Evolutionary conservation across 30 jellyfish, hydroid and myxozoan genomes (phyloP).

Genomic region (Hydra vulgaris): DNA sequence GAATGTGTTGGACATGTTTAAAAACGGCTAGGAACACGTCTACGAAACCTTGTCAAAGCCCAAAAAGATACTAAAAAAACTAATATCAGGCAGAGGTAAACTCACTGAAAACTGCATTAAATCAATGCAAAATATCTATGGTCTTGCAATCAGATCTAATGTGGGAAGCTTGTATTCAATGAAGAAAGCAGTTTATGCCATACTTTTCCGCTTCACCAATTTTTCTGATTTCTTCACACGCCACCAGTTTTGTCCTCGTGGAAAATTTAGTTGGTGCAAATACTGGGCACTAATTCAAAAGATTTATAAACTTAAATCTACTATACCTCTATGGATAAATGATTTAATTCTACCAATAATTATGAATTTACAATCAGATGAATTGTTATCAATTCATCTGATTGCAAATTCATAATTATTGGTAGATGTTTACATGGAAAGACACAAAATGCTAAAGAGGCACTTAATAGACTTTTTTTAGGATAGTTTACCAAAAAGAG

Average conservation of each 20-base stretch:
- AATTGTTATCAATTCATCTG: too few relatives aligned
- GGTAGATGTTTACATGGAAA: too few relatives aligned
- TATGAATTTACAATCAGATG: background rate
- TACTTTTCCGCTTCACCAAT: slow-evolving; percentile 6
- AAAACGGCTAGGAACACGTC: slow-evolving; percentile 13
- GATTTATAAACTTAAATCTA: background rate
- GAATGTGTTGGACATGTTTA: slow-evolving; percentile 11
- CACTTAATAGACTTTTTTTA: too few relatives aligned
- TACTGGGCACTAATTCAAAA: slow-evolving; percentile 17
- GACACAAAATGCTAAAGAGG: too few relatives aligned
- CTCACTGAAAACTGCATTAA: too few relatives aligned
- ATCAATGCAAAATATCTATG: too few relatives aligned
- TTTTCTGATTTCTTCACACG: background rate
- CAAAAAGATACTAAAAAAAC: background rate
- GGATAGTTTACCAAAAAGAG: too few relatives aligned
- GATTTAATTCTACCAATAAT: background rate
- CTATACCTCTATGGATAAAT: slow-evolving; percentile 7
- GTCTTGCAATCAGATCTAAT: too few relatives aligned
- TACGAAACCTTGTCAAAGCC: background rate
- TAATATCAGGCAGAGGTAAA: background rate
- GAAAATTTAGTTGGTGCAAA: slow-evolving; percentile 1
- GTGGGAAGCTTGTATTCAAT: slow-evolving; percentile 7
- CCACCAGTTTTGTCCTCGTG: slow-evolving; percentile 16
- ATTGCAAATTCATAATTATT: too few relatives aligned
- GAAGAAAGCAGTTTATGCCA: slow-evolving; percentile 17